Evolutionary conservation across 2,888 invertebrate genomes (phyloP).

Genomic region (Hypselothyrea guttata): DNA sequence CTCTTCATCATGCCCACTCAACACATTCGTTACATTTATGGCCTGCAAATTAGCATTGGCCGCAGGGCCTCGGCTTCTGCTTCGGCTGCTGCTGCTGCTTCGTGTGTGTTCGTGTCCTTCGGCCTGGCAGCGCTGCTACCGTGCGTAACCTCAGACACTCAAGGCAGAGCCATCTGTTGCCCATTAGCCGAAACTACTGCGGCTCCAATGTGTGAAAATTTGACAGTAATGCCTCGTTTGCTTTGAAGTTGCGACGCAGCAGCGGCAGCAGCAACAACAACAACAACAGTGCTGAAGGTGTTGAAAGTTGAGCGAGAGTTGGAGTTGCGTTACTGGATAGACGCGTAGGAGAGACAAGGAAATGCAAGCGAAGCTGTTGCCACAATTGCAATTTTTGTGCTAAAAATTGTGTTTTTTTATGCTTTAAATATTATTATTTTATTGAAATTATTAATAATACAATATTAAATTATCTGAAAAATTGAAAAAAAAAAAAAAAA

Average conservation of each 20-base stretch:
- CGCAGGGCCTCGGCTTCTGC: constrained; percentile 63
- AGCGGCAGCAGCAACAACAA: not conserved
- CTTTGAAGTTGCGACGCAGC: constrained; percentile 59
- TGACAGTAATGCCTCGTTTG: constrained; percentile 58
- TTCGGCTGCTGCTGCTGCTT: constrained; percentile 58
- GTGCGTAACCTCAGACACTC: constrained; percentile 24
- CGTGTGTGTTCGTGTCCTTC: constrained; percentile 13
- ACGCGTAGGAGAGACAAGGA: constrained; percentile 1
- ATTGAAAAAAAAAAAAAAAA: too few species aligned
- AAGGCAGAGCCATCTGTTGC: constrained; percentile 62
- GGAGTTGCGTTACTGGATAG: constrained; percentile 3
- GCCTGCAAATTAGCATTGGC: constrained; percentile 75
- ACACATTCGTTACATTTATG: constrained; percentile 74
- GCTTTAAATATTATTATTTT: too few species aligned
- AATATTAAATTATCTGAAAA: too few species aligned
- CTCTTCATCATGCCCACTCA: constrained; percentile 43
- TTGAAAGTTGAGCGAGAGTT: constrained; percentile 41
- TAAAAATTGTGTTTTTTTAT: too few species aligned
- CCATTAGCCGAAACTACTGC: constrained; percentile 42
- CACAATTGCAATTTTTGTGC: too few species aligned
- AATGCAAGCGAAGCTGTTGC: too few species aligned
- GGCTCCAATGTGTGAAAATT: constrained; percentile 69
- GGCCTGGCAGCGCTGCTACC: not conserved
- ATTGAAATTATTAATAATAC: too few species aligned
- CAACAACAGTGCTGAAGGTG: constrained; percentile 19